Conservation (phyloP, 2,113 vertebrate species). For the Lipophrys pholis region DNA sequence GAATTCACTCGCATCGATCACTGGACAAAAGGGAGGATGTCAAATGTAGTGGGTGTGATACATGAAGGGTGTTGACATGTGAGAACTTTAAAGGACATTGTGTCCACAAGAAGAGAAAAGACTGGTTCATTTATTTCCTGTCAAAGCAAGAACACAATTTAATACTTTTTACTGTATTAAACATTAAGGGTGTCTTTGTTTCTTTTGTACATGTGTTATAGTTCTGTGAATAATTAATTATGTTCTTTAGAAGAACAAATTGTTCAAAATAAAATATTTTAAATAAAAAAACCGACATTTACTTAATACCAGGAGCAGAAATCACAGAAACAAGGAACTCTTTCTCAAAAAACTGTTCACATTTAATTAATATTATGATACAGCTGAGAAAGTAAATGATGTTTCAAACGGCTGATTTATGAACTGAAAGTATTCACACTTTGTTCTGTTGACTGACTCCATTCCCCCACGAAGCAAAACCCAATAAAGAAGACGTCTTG, state of each 20-base stretch:
- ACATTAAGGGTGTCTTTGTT: no score
- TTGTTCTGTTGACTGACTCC: background rate
- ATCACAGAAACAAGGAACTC: background rate
- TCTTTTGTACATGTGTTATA: no score
- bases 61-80: background rate
- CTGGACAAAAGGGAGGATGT: constrained; percentile 4
- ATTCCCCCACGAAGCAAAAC: background rate
- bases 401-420: background rate
- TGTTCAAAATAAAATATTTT: background rate
- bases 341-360: background rate
- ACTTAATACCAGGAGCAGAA: background rate
- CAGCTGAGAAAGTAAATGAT: background rate
- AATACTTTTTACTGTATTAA: no score
- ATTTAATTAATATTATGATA: background rate
- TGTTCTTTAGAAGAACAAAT: background rate
- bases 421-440: background rate
- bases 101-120: no score
- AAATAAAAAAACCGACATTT: background rate
- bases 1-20: constrained; percentile 44
- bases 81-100: background rate
- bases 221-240: no score
- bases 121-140: no score
- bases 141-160: no score
- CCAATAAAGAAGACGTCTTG: background rate
- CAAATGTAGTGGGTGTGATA: background rate